A percentile compares a stretch with the other conserved stretches of the same genome.
Conservation (phyloP, 2,888 invertebrate species). For the Ferdinandea cuprea region DNA sequence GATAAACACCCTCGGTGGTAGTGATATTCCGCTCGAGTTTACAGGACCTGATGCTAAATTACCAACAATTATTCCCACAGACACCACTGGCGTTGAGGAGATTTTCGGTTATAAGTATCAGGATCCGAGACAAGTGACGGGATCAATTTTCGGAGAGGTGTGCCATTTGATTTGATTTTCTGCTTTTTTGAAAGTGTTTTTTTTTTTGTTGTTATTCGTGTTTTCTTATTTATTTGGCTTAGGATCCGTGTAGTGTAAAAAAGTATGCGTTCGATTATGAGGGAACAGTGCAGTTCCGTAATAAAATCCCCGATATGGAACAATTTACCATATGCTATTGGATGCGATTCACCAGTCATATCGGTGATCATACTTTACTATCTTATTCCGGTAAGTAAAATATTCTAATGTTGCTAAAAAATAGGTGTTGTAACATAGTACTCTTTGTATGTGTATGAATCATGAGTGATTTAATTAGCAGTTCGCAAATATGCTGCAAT, state of each 20-base stretch:
- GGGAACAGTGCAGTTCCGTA: constrained; percentile 88
- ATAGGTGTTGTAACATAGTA: no score
- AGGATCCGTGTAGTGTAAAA: constrained; percentile 87
- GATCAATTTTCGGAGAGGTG: constrained; percentile 75
- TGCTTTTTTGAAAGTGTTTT: constrained; percentile 20
- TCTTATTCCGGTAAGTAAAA: constrained; percentile 90
- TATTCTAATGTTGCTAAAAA: no score
- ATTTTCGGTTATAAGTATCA: constrained; percentile 76
- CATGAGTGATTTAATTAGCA: constrained; percentile 7
- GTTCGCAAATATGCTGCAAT: background rate
- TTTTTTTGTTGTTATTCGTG: background rate
- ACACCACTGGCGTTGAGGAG: constrained; percentile 62
- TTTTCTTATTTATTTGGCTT: constrained; percentile 57
- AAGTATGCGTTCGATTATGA: constrained; percentile 88
- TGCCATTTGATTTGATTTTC: constrained; percentile 11
- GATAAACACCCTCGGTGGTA: constrained; percentile 75
- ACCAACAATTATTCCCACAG: constrained; percentile 37
- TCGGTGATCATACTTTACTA: constrained; percentile 91
- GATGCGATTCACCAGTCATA: constrained; percentile 92
- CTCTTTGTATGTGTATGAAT: background rate
- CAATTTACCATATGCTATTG: constrained; percentile 93
- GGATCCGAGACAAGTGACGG: constrained; percentile 59
- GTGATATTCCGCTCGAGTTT: constrained; percentile 58
- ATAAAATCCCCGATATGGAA: constrained; percentile 88
- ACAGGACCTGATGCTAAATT: constrained; percentile 45